Percentiles rank a stretch among this genome's conserved stretches.
phyloP scores from a whole-genome alignment of 2,888 invertebrate genomes.

The Acrocyrtus sp. region DNA sequence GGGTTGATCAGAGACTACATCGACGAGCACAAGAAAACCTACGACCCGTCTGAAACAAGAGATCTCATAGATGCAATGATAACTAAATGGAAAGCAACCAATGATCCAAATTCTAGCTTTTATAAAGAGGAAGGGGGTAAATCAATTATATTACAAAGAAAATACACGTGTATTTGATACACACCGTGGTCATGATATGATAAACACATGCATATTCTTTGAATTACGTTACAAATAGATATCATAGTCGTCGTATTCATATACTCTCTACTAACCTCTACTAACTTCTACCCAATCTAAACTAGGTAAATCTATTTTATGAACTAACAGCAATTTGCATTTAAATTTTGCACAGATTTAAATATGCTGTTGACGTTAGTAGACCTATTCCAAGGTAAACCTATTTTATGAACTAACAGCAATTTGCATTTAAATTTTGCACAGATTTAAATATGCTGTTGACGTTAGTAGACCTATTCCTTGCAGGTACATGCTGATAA shows the following conservation, averaged over 20 bases:
- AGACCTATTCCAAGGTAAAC: too few relatives aligned
- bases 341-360: slow-evolving; percentile 49
- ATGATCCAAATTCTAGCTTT: slow-evolving; percentile 60
- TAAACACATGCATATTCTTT: background rate
- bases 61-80: slow-evolving; percentile 62
- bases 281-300: too few relatives aligned
- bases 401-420: too few relatives aligned
- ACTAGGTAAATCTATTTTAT: too few relatives aligned
- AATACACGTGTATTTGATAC: background rate
- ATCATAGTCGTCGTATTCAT: too few relatives aligned
- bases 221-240: background rate
- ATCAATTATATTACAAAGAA: background rate
- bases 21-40: slow-evolving; percentile 59
- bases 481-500: slow-evolving; percentile 62
- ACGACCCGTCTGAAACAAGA: slow-evolving; percentile 49
- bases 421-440: slow-evolving; percentile 1
- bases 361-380: slow-evolving; percentile 59
- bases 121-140: slow-evolving; percentile 61
- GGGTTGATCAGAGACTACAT: slow-evolving; percentile 52
- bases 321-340: too few relatives aligned
- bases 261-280: too few relatives aligned
- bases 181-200: background rate
- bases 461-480: slow-evolving; percentile 60
- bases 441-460: slow-evolving; percentile 61
- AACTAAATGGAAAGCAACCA: slow-evolving; percentile 51